Conservation (phyloP, 2,113 vertebrate species). For the Thunnus maccoyii region DNA sequence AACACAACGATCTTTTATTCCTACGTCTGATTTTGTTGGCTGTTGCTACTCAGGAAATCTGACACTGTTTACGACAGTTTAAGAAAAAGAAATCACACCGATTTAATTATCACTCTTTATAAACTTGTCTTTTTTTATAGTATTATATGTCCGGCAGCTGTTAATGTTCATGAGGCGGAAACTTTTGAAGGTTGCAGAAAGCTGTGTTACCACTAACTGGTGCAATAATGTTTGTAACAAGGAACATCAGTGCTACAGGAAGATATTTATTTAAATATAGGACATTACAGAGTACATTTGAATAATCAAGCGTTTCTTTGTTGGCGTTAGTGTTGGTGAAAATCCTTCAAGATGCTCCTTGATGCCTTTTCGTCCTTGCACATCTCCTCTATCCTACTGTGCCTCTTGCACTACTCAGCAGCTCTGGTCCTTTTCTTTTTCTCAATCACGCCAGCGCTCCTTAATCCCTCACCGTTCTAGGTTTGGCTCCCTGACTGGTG, state of each 20-base stretch:
- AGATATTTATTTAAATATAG: background rate
- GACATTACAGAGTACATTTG: background rate
- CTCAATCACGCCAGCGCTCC: slow-evolving; percentile 43
- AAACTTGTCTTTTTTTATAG: background rate
- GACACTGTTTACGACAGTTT: background rate
- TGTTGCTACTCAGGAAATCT: background rate
- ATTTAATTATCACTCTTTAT: background rate
- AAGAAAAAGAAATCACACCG: background rate
- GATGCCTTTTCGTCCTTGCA: background rate
- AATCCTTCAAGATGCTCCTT: slow-evolving; percentile 6
- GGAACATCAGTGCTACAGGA: background rate
- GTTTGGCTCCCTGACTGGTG: slow-evolving; percentile 67
- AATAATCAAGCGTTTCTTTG: background rate
- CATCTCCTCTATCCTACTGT: slow-evolving; percentile 39
- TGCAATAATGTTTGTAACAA: background rate
- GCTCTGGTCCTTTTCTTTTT: slow-evolving; percentile 49
- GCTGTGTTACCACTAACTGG: background rate
- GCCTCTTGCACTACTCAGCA: slow-evolving; percentile 42
- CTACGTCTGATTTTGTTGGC: background rate
- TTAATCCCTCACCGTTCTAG: slow-evolving; percentile 68
- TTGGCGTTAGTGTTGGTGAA: slow-evolving; percentile 1
- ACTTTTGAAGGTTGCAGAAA: background rate
- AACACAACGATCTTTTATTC: slow-evolving; percentile 6
- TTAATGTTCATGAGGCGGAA: background rate
- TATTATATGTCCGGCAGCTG: background rate